Conservation (phyloP, 2,797 vertebrate species). For the Schizopygopsis malacanthus region DNA sequence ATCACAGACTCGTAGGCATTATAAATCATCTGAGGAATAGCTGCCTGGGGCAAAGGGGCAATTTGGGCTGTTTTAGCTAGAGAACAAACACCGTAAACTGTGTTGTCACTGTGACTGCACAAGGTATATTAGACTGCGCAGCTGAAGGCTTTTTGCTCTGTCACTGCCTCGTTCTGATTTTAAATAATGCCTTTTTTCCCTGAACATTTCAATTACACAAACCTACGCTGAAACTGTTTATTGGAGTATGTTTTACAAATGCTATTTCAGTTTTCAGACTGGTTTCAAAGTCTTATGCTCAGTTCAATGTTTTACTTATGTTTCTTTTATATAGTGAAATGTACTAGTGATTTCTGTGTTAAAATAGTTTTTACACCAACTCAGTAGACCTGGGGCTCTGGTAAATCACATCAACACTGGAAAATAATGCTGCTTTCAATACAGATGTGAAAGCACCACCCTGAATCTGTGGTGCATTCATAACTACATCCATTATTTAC, state of each 20-base stretch:
- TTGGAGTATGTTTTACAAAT: neutral
- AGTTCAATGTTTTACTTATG: neutral
- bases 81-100: constrained; percentile 51
- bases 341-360: neutral
- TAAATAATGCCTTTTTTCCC: constrained; percentile 1
- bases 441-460: constrained; percentile 53
- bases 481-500: constrained; percentile 78
- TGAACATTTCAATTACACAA: constrained; percentile 1
- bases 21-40: constrained; percentile 27
- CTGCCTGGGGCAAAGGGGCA: constrained; percentile 1
- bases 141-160: constrained; percentile 46
- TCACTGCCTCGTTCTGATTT: constrained; percentile 20
- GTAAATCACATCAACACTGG: constrained; percentile 13
- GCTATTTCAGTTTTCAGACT: neutral
- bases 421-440: constrained; percentile 7
- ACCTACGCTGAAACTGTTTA: neutral
- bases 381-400: constrained; percentile 2
- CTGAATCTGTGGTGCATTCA: constrained; percentile 70
- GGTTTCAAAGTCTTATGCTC: neutral
- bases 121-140: constrained; percentile 44
- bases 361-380: neutral
- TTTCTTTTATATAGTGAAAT: neutral
- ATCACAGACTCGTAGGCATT: constrained; percentile 26
- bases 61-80: constrained; percentile 30
- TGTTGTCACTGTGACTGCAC: constrained; percentile 34